phyloP scores from a whole-genome alignment of 64 coral and sea anemone genomes.

The Montipora capricornis region DNA sequence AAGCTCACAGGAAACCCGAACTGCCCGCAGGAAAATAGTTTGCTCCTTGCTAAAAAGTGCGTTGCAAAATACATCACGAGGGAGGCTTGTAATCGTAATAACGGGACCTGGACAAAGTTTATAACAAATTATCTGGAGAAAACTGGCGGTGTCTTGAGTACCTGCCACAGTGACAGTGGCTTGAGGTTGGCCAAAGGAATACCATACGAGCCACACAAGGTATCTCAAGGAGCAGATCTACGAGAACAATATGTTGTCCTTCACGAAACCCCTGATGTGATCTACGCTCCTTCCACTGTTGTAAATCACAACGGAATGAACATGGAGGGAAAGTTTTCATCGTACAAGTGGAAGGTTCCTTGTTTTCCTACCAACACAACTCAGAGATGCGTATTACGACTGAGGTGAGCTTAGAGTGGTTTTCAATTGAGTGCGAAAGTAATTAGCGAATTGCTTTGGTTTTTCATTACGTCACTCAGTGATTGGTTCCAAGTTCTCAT shows the following conservation, averaged over 20 bases:
- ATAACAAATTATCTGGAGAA: conserved; percentile 16
- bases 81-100: not conserved
- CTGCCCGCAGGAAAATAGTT: not conserved
- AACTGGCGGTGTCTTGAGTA: conserved; percentile 25
- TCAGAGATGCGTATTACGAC: conserved; percentile 31
- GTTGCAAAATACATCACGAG: conserved; percentile 37
- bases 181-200: not conserved
- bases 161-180: not conserved
- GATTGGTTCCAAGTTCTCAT: no score
- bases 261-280: conserved; percentile 19
- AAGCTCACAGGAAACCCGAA: not conserved
- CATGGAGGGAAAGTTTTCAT: conserved; percentile 45
- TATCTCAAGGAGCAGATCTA: conserved; percentile 35
- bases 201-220: conserved; percentile 9
- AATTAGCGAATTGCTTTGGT: no score
- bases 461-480: no score
- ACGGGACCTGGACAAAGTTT: conserved; percentile 16
- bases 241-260: conserved; percentile 8
- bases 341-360: conserved; percentile 59
- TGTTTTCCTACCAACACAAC: conserved; percentile 14
- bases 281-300: conserved; percentile 10
- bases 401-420: conserved; percentile 14
- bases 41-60: not conserved
- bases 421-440: no score
- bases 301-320: conserved; percentile 50